Percentiles rank a stretch among this genome's conserved stretches.
Evolutionary conservation across 2,113 vertebrate genomes (phyloP).

Genomic region (Chlamydotis undulata): DNA sequence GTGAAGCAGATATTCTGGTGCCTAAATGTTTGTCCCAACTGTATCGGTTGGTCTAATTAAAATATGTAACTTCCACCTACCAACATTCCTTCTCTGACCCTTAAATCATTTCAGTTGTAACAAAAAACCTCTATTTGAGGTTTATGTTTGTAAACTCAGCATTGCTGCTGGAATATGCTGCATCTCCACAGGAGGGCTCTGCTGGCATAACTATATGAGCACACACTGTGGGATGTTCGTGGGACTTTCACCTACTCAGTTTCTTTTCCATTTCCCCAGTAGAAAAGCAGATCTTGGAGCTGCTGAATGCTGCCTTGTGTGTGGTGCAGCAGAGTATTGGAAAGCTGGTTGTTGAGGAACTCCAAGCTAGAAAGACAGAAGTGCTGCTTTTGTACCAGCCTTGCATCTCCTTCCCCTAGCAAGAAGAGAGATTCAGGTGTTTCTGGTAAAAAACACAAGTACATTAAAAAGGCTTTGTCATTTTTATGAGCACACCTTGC

Average conservation of each 20-base stretch:
- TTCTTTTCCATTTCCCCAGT: not conserved
- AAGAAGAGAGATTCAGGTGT: not conserved
- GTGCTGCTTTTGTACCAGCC: not conserved
- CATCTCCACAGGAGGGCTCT: slow-evolving; percentile 60
- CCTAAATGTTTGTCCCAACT: not conserved
- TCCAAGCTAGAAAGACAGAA: not conserved
- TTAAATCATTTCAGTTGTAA: not conserved
- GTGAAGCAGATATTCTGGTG: not conserved
- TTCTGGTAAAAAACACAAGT: not conserved
- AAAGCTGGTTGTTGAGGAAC: not conserved
- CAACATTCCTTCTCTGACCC: not conserved
- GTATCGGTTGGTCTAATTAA: not conserved
- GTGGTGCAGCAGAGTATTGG: not conserved
- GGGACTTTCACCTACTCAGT: not conserved
- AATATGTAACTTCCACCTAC: not conserved
- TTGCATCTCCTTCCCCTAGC: not conserved
- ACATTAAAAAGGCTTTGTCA: not conserved
- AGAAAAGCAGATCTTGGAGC: not conserved
- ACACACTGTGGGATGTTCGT: not conserved
- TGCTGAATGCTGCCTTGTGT: not conserved
- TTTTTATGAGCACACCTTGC: not conserved
- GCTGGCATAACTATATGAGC: not conserved
- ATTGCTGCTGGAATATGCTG: not conserved
- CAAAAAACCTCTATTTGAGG: not conserved
- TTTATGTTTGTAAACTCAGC: not conserved